These are phyloP conservation scores for Eulithis testata DNA, from an alignment of 2,888 invertebrate genomes.

Conservation along the genomic window DNA sequence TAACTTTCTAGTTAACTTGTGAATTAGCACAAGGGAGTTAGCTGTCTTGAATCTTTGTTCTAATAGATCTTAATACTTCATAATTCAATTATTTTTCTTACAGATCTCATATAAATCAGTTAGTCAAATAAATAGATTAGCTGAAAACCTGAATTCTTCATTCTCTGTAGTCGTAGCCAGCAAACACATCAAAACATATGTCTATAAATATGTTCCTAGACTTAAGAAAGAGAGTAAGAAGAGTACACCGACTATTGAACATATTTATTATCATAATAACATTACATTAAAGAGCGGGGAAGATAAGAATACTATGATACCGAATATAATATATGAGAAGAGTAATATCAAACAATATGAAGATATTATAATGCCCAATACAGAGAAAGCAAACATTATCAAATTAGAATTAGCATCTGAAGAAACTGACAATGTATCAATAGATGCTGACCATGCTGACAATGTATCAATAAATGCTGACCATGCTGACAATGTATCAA, in stretches of 20 bases:
- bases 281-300: conserved; percentile 21
- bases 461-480: no score
- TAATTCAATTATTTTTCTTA: conserved; percentile 18
- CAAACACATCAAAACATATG: conserved; percentile 26
- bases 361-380: no score
- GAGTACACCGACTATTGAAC: conserved; percentile 12
- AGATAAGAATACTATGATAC: conserved; percentile 2
- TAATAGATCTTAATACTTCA: neutral
- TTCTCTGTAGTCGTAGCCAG: conserved; percentile 17
- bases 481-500: conserved; percentile 11
- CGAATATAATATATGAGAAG: neutral
- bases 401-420: conserved; percentile 15
- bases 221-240: conserved; percentile 3
- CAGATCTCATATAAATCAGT: conserved; percentile 58
- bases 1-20: no score
- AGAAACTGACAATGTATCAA: conserved; percentile 1
- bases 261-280: conserved; percentile 12
- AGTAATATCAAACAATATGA: no score
- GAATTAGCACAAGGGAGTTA: no score
- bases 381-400: neutral
- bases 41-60: no score
- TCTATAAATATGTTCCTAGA: conserved; percentile 13
- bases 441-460: no score
- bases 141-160: conserved; percentile 25
- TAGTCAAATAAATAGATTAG: conserved; percentile 22